Conservation (phyloP, 2,888 invertebrate species). For the Drosophila antonietae region DNA sequence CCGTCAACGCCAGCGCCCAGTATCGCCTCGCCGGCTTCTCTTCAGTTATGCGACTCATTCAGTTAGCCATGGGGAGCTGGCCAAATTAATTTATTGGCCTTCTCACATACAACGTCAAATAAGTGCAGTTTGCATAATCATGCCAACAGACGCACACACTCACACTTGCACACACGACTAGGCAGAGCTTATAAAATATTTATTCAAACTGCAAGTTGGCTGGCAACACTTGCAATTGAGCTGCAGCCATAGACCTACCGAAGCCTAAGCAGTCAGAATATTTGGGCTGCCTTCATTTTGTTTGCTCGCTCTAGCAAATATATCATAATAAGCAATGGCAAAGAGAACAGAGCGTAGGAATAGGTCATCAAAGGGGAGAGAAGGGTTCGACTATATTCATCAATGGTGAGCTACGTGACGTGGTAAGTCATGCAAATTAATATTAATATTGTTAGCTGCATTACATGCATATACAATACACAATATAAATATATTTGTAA, state of each 20-base stretch:
- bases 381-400: not conserved
- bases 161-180: slow-evolving; percentile 9
- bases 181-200: slow-evolving; percentile 69
- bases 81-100: slow-evolving; percentile 78
- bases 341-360: not conserved
- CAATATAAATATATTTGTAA: not conserved
- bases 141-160: slow-evolving; percentile 23
- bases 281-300: slow-evolving; percentile 40
- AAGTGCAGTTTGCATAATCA: slow-evolving; percentile 79
- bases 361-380: not conserved
- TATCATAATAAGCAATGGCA: slow-evolving; percentile 37
- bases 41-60: slow-evolving; percentile 41
- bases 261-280: slow-evolving; percentile 22
- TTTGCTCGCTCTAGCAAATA: slow-evolving; percentile 39
- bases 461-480: not conserved
- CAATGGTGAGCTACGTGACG: slow-evolving; percentile 17
- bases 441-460: slow-evolving; percentile 11
- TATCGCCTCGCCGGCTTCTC: slow-evolving; percentile 28
- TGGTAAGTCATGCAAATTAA: slow-evolving; percentile 24
- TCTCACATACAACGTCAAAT: slow-evolving; percentile 70
- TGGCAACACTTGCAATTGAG: slow-evolving; percentile 63
- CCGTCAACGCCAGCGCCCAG: slow-evolving; percentile 42
- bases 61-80: slow-evolving; percentile 34
- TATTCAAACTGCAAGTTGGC: slow-evolving; percentile 70
- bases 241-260: slow-evolving; percentile 24